These are phyloP conservation scores for Limnephilus lunatus DNA, from an alignment of 2,888 invertebrate species.

Conservation along the genomic window DNA sequence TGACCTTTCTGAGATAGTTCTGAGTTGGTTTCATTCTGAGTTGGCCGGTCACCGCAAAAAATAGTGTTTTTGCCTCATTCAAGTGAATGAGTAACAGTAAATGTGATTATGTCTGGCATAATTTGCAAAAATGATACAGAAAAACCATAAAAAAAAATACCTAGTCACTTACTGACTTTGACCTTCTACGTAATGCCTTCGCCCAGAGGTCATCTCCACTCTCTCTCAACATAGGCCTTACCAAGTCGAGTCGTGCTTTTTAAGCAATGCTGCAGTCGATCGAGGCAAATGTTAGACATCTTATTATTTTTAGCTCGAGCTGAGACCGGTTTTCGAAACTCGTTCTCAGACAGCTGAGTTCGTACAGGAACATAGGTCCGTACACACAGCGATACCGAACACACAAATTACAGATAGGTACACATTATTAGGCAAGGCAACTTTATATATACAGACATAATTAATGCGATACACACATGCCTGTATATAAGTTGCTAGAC, in stretches of 20 bases:
- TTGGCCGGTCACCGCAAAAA: no score
- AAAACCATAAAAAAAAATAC: not conserved
- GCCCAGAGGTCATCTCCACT: not conserved
- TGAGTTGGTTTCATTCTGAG: no score
- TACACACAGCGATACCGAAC: not conserved
- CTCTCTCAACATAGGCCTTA: not conserved
- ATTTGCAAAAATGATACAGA: not conserved
- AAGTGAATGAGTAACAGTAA: no score
- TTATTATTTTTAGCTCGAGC: constrained; percentile 49
- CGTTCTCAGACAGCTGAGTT: constrained; percentile 53
- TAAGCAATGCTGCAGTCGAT: constrained; percentile 35
- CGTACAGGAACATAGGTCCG: not conserved
- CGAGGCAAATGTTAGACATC: constrained; percentile 49
- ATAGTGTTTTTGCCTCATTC: no score
- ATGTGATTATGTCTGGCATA: not conserved
- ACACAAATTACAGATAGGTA: not conserved
- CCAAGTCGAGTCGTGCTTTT: not conserved
- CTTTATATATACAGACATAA: not conserved
- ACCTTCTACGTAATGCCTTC: not conserved
- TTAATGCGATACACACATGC: not conserved
- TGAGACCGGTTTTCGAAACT: constrained; percentile 57
- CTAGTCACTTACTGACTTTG: not conserved
- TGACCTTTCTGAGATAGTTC: no score
- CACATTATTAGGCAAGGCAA: not conserved
- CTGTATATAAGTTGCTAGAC: not conserved